Evolutionary conservation across 2,113 vertebrate species (phyloP).

Genomic region (Silurus meridionalis): DNA sequence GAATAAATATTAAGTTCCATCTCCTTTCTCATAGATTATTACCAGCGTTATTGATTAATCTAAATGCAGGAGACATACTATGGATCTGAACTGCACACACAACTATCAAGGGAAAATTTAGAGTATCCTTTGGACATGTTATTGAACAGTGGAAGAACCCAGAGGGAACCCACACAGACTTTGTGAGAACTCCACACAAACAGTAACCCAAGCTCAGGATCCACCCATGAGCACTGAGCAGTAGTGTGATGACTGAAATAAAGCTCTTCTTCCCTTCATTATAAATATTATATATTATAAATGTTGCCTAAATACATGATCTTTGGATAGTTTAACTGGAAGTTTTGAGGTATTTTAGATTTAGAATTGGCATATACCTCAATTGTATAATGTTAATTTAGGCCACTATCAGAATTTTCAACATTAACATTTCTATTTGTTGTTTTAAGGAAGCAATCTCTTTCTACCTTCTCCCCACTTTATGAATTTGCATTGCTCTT

Average conservation of each 20-base stretch:
- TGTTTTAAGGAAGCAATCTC: neutral
- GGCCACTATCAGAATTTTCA: neutral
- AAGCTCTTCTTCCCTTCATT: neutral
- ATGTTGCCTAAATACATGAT: neutral
- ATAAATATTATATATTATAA: neutral
- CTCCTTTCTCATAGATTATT: neutral
- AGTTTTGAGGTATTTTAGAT: neutral
- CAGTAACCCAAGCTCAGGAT: neutral
- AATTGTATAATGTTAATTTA: neutral
- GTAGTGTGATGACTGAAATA: neutral
- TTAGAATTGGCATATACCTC: neutral
- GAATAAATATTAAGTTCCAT: neutral
- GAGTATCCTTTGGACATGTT: neutral
- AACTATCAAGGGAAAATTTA: neutral
- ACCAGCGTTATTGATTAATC: neutral
- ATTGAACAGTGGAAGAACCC: neutral
- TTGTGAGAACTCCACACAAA: neutral
- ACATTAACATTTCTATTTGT: neutral
- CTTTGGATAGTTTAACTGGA: neutral
- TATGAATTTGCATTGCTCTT: neutral
- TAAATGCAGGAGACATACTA: neutral
- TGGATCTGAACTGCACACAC: neutral
- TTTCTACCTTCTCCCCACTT: neutral
- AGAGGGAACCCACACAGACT: neutral
- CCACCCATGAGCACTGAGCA: neutral